A percentile compares a stretch with the other conserved stretches of the same genome.
Conservation (phyloP, 1,140 invertebrate genomes). For the Argopecten irradians region DNA sequence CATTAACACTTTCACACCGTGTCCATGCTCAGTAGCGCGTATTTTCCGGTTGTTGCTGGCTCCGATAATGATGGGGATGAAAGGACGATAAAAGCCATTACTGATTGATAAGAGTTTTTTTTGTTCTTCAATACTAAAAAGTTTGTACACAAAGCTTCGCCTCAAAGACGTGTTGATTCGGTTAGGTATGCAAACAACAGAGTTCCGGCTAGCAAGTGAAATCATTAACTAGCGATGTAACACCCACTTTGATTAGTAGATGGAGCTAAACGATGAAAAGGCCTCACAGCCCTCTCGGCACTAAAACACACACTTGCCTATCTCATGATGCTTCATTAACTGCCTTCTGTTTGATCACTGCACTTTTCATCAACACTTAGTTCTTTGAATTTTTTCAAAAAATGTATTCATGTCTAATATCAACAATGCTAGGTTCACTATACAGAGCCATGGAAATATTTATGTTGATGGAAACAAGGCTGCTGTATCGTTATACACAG, state of each 20-base stretch:
- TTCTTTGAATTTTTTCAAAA: background rate
- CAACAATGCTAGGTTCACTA: background rate
- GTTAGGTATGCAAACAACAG: constrained; percentile 8
- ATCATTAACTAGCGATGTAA: background rate
- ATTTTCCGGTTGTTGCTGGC: background rate
- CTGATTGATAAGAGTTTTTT: background rate
- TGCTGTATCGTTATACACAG: background rate
- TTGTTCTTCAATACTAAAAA: constrained; percentile 11
- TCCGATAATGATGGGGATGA: background rate
- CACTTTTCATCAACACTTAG: constrained; percentile 1
- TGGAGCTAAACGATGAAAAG: background rate
- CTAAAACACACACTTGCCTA: background rate
- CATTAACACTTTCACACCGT: background rate
- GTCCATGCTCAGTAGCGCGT: background rate
- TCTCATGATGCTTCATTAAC: constrained; percentile 16
- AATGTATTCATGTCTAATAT: background rate
- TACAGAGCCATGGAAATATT: background rate
- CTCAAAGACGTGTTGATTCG: constrained; percentile 13
- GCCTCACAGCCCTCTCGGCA: background rate
- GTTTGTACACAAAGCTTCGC: background rate
- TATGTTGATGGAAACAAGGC: background rate
- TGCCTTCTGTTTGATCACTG: background rate
- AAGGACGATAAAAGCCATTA: background rate
- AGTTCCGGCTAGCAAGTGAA: constrained; percentile 20
- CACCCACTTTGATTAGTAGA: background rate